These are phyloP conservation scores for Corbicula japonica DNA, from an alignment of 2,888 invertebrate species.

Conservation along the genomic window DNA sequence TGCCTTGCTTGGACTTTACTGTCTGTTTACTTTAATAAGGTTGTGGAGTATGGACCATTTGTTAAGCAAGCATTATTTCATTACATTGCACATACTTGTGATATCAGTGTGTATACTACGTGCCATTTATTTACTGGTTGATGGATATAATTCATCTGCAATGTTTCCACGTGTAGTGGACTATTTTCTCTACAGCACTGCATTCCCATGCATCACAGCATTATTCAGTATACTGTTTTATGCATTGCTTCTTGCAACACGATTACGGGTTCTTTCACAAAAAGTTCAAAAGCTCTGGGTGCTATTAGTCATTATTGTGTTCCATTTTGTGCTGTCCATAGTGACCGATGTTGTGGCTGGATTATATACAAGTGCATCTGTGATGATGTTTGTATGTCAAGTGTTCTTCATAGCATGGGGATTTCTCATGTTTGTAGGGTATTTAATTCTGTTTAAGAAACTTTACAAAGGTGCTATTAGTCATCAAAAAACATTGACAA, in stretches of 20 bases:
- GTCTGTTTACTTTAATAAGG: constrained; percentile 94
- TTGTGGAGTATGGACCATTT: constrained; percentile 95
- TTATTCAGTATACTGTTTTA: constrained; percentile 95
- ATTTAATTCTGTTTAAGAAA: constrained; percentile 88
- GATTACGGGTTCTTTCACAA: constrained; percentile 85
- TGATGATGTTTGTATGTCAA: constrained; percentile 89
- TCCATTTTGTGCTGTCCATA: constrained; percentile 93
- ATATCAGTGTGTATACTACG: constrained; percentile 92
- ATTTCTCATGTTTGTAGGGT: constrained; percentile 93
- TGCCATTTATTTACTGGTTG: constrained; percentile 95
- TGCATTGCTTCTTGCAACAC: constrained; percentile 93
- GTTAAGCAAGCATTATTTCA: constrained; percentile 95
- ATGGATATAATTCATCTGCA: constrained; percentile 95
- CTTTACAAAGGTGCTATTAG: constrained; percentile 82
- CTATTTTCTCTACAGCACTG: constrained; percentile 93
- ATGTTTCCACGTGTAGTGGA: constrained; percentile 92
- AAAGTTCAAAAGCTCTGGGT: constrained; percentile 92
- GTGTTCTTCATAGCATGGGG: constrained; percentile 94
- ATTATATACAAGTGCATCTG: constrained; percentile 69
- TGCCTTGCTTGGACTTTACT: constrained; percentile 93
- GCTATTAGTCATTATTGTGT: constrained; percentile 92
- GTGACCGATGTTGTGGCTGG: constrained; percentile 91
- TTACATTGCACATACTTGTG: constrained; percentile 93
- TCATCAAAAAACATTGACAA: constrained; percentile 81
- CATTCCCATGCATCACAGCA: constrained; percentile 95